Percentiles rank a stretch among this genome's conserved stretches.
Evolutionary conservation across 2,888 invertebrate species (phyloP).

Genomic region (Cheilosia vernalis): DNA sequence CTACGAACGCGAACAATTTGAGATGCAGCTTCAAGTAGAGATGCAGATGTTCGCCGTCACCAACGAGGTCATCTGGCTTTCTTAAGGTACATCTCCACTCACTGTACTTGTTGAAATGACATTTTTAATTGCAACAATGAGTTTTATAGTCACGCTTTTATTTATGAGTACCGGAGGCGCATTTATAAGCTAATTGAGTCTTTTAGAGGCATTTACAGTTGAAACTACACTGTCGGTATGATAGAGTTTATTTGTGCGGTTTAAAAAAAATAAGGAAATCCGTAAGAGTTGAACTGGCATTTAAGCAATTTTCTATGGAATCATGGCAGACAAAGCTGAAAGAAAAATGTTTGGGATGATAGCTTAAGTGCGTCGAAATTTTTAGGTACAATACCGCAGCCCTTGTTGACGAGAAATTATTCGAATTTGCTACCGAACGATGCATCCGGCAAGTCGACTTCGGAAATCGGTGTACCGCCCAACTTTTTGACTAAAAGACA

Average conservation of each 20-base stretch:
- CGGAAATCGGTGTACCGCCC: too few species aligned
- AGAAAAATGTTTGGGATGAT: too few species aligned
- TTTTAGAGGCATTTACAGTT: conserved; percentile 16
- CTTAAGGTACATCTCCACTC: conserved; percentile 4
- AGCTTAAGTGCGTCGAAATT: too few species aligned
- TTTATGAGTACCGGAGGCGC: conserved; percentile 25
- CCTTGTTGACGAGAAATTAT: too few species aligned
- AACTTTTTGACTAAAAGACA: too few species aligned
- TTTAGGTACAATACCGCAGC: too few species aligned
- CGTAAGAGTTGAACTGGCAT: conserved; percentile 12
- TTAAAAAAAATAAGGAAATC: conserved; percentile 47
- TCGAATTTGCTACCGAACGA: too few species aligned
- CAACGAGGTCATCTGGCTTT: conserved; percentile 48
- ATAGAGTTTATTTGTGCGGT: conserved; percentile 41
- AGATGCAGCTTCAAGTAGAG: not conserved
- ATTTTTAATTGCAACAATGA: conserved; percentile 65
- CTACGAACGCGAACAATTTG: not conserved
- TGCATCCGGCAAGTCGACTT: too few species aligned
- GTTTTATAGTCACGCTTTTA: conserved; percentile 42
- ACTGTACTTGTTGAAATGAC: conserved; percentile 34
- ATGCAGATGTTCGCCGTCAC: conserved; percentile 16
- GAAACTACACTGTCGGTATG: conserved; percentile 33
- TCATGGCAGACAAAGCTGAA: not conserved
- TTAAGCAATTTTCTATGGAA: not conserved
- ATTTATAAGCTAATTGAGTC: conserved; percentile 64